Evolutionary conservation across 1,140 invertebrate genomes (phyloP).

Genomic region (Pogonomyrmex californicus): DNA sequence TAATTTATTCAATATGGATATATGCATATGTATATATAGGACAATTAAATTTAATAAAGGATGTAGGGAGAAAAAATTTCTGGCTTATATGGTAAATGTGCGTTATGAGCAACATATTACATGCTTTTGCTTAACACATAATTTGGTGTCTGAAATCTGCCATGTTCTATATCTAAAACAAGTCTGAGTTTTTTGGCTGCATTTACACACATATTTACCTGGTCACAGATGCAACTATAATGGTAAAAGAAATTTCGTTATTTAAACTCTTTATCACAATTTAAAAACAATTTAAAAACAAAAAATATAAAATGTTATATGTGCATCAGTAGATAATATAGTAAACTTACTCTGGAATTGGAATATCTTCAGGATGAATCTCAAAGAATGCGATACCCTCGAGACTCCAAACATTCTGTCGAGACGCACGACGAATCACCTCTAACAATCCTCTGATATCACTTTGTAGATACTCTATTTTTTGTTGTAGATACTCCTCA

Average conservation of each 20-base stretch:
- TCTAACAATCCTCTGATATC: constrained; percentile 84
- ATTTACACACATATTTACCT: constrained; percentile 80
- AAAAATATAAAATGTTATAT: constrained; percentile 12
- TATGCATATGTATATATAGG: constrained; percentile 30
- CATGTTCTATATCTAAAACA: constrained; percentile 70
- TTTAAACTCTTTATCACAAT: not conserved
- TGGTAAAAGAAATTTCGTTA: constrained; percentile 53
- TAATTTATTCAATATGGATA: constrained; percentile 46
- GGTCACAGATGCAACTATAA: constrained; percentile 77
- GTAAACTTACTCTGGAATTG: constrained; percentile 78
- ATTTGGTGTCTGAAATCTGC: constrained; percentile 48
- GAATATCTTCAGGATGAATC: constrained; percentile 79
- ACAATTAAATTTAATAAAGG: constrained; percentile 62
- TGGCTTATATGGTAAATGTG: constrained; percentile 28
- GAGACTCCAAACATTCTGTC: constrained; percentile 82
- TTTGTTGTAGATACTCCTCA: constrained; percentile 76
- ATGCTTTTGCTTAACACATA: constrained; percentile 50
- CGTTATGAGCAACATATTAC: constrained; percentile 24
- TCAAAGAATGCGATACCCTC: constrained; percentile 81
- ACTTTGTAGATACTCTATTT: constrained; percentile 81
- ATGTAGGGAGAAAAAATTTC: constrained; percentile 53
- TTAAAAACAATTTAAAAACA: not conserved
- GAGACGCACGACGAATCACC: constrained; percentile 80
- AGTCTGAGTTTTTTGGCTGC: constrained; percentile 73
- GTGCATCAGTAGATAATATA: not conserved